These are phyloP conservation scores for Drosophila mettleri DNA, from an alignment of 2,888 invertebrate species.

Conservation along the genomic window DNA sequence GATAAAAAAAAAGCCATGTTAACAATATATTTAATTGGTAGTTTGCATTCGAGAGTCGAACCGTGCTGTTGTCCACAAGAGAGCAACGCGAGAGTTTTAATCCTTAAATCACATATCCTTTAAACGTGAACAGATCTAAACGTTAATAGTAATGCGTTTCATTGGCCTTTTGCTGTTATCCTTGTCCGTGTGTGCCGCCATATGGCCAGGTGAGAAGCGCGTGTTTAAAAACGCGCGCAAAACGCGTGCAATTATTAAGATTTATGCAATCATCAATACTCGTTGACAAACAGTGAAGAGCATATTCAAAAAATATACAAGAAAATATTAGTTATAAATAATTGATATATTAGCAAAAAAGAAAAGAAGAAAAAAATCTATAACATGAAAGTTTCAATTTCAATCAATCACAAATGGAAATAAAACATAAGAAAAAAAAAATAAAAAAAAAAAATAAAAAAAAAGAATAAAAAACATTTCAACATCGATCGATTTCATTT, in stretches of 20 bases:
- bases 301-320: neutral
- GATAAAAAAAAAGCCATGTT: conserved; percentile 75
- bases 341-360: conserved; percentile 24
- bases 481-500: conserved; percentile 48
- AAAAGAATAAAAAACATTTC: conserved; percentile 1
- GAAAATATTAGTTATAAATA: neutral
- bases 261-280: conserved; percentile 25
- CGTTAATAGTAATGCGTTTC: conserved; percentile 47
- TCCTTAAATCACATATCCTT: conserved; percentile 22
- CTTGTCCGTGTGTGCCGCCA: conserved; percentile 35
- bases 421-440: neutral
- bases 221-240: conserved; percentile 27
- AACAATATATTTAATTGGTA: conserved; percentile 80
- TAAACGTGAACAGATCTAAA: neutral
- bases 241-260: conserved; percentile 14
- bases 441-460: neutral
- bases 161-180: conserved; percentile 38
- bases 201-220: conserved; percentile 58
- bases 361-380: conserved; percentile 5
- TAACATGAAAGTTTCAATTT: neutral
- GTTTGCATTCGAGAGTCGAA: conserved; percentile 70
- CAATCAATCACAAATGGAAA: conserved; percentile 46
- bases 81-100: conserved; percentile 8
- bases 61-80: conserved; percentile 51
- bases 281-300: conserved; percentile 14